Conservation (phyloP, 2,113 vertebrate genomes). For the Aspiorhynchus laticeps region DNA sequence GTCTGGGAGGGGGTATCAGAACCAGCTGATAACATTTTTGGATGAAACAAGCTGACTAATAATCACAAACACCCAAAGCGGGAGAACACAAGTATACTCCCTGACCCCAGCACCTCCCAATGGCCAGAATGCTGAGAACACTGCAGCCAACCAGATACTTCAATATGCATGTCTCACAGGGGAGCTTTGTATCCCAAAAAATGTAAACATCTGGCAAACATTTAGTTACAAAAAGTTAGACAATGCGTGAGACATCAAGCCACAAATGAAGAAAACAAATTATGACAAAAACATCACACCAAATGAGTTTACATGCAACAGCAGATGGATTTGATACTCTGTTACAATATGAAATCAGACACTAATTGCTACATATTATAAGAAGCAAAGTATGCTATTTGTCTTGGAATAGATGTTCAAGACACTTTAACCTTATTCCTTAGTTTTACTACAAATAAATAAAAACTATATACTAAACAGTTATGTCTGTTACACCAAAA, state of each 20-base stretch:
- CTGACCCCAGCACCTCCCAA: conserved; percentile 61
- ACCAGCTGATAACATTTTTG: conserved; percentile 66
- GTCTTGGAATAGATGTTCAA: neutral
- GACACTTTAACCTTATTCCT: neutral
- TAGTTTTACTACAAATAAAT: neutral
- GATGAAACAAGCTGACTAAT: conserved; percentile 53
- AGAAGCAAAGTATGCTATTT: neutral
- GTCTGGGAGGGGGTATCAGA: conserved; percentile 56
- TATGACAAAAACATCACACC: neutral
- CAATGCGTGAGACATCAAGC: conserved; percentile 59
- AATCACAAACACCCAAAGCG: conserved; percentile 54
- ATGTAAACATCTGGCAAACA: conserved; percentile 80
- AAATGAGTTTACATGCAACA: neutral
- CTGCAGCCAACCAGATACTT: conserved; percentile 58
- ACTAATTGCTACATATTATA: neutral
- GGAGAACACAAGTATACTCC: conserved; percentile 45
- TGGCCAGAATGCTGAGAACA: conserved; percentile 44
- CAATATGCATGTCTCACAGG: conserved; percentile 66
- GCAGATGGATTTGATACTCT: neutral
- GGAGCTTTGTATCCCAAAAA: conserved; percentile 67
- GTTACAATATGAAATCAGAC: neutral
- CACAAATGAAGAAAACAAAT: conserved; percentile 32
- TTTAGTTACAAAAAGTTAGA: conserved; percentile 66
- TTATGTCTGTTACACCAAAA: neutral
- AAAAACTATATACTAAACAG: neutral